Percentiles rank a stretch among this genome's conserved stretches.
These are phyloP conservation scores for Enteromius fasciolatus DNA, from an alignment of 2,797 vertebrate genomes.

Conservation along the genomic window DNA sequence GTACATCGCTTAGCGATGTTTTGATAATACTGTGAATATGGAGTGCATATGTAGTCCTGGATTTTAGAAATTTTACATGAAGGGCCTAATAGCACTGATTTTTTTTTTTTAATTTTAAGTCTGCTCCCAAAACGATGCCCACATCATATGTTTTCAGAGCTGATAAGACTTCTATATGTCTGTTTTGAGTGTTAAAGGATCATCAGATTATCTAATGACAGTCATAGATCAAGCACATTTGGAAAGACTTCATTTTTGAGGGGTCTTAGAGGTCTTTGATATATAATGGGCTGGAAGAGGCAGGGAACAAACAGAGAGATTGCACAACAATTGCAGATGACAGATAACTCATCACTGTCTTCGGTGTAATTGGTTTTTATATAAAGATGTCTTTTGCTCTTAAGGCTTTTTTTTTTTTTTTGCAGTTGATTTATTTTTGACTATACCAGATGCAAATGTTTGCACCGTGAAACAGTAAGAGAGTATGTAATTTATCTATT, in stretches of 20 bases:
- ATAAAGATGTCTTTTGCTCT: conserved; percentile 13
- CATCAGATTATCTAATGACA: not conserved
- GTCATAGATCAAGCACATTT: conserved; percentile 1
- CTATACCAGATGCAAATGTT: not conserved
- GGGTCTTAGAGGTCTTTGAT: conserved; percentile 5
- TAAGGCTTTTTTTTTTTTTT: conserved; percentile 24
- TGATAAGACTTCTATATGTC: not conserved
- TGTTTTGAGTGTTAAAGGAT: not conserved
- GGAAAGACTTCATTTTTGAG: not conserved
- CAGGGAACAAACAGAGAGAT: not conserved
- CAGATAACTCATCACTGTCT: conserved; percentile 39
- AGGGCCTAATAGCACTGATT: not conserved
- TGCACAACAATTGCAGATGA: conserved; percentile 18
- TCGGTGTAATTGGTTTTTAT: conserved; percentile 11
- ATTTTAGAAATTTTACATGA: not conserved
- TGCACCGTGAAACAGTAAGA: not conserved
- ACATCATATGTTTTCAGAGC: not conserved
- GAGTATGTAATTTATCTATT: not conserved
- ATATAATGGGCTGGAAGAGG: not conserved
- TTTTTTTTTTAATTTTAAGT: not conserved
- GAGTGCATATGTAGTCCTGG: not conserved
- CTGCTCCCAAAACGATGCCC: not conserved
- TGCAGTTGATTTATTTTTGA: conserved; percentile 21
- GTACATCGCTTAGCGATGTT: not conserved
- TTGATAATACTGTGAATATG: not conserved